Evolutionary conservation across 1,140 invertebrate genomes (phyloP), one percentile per base, ranked within the genome.

Genomic region (Chrysopa pallens): DNA sequence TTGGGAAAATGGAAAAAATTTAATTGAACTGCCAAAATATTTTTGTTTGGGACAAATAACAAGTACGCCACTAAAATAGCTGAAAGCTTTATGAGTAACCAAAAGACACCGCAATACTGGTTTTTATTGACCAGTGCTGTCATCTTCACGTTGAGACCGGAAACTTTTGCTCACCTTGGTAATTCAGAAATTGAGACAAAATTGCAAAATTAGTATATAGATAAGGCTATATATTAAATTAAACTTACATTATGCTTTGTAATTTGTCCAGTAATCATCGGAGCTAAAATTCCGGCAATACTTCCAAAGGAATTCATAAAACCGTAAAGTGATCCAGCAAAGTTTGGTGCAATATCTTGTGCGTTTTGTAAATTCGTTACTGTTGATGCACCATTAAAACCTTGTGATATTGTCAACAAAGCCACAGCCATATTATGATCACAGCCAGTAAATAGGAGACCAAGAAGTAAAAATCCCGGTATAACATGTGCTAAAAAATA

Each of bases 321-420:
- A 13, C 80, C 79, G 45, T 81, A 82, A 7, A 83, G 54, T 1
- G 77, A 76, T 31, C 79, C 80, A 13, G 85, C 85, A 63, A 72
- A 84, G 58, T 84, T 88, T 2, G 79, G 79, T 0, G 84, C 79
- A 29, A 89, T 62, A 61, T 88, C 84, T 60, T 91, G 76, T 46
- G 85, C 81, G 56, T 90, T 90, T 51, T 82, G 77, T 52, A 84
- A 68, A 61, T 74, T 89, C 0, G 84, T 86, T 40, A 84, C 68
- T 14, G 83, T 84, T 0, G 81, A 79, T 35, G 86, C 84, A 0
- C 87, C 87, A 46, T 87, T 86, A 13, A 84, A 71, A 1, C 82
- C 77, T 49, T 89, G 68, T 0, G 84, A 83, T 35, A 80, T 51
- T 9, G 80, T 79, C 44, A 85, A 67, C 48, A 84, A 68, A 1